phyloP scores from a whole-genome alignment of 2,888 invertebrate species.

The Harpalus rubripes region DNA sequence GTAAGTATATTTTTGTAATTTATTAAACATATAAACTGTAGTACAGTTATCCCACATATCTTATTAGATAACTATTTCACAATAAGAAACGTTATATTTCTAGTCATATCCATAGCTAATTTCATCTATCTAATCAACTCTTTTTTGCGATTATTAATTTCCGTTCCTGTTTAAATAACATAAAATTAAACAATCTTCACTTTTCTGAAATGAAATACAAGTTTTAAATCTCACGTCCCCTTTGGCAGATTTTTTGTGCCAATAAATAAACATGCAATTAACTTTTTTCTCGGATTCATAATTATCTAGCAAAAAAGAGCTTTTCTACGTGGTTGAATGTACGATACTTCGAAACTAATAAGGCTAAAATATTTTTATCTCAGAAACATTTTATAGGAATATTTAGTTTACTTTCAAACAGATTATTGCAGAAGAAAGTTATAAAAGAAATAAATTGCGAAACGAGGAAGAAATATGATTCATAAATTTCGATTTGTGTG shows the following conservation, averaged over 20 bases:
- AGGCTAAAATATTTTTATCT: constrained; percentile 31
- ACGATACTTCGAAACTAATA: constrained; percentile 40
- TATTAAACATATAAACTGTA: no score
- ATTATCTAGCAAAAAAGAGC: constrained; percentile 31
- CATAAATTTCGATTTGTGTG: background rate
- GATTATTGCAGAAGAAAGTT: constrained; percentile 19
- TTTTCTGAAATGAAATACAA: constrained; percentile 48
- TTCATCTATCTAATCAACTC: constrained; percentile 24
- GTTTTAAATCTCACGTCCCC: constrained; percentile 40
- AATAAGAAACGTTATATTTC: no score
- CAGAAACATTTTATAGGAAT: constrained; percentile 25
- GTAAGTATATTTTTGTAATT: no score
- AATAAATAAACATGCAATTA: constrained; percentile 56
- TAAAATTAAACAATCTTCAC: constrained; percentile 45
- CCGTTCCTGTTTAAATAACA: constrained; percentile 36
- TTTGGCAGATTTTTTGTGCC: constrained; percentile 23
- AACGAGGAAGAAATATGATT: constrained; percentile 9
- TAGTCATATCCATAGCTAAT: background rate
- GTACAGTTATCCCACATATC: no score
- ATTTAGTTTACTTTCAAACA: constrained; percentile 26
- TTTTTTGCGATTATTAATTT: constrained; percentile 24
- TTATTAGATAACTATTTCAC: no score
- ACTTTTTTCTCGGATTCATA: constrained; percentile 44
- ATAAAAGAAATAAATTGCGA: constrained; percentile 9
- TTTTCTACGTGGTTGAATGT: constrained; percentile 49